phyloP scores from a whole-genome alignment of 1,140 invertebrate species.

The Drosophila tropicalis region DNA sequence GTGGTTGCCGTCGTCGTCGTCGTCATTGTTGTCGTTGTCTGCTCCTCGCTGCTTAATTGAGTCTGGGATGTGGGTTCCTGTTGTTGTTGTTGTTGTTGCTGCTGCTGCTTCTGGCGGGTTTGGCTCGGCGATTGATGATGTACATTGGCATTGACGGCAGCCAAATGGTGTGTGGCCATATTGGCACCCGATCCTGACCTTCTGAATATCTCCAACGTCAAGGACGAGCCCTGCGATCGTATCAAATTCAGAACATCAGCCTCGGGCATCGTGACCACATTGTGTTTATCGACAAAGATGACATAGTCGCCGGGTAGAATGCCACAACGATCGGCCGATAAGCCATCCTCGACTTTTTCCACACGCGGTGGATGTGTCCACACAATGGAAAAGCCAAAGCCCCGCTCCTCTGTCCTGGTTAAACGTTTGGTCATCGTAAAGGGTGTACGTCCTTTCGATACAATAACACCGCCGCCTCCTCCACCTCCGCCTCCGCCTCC shows the following conservation, averaged over 20 bases:
- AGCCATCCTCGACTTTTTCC: constrained; percentile 91
- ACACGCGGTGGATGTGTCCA: constrained; percentile 95
- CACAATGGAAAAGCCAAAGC: constrained; percentile 95
- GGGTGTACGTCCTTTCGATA: constrained; percentile 88
- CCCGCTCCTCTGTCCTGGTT: constrained; percentile 85
- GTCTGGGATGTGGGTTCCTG: constrained; percentile 20
- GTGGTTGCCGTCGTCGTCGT: constrained; percentile 9
- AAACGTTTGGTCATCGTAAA: constrained; percentile 91
- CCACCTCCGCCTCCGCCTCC: constrained; percentile 19
- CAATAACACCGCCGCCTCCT: constrained; percentile 13
- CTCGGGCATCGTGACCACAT: constrained; percentile 90
- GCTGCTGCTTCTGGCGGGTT: constrained; percentile 36
- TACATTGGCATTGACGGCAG: constrained; percentile 12
- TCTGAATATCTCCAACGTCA: constrained; percentile 91
- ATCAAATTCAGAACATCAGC: constrained; percentile 92
- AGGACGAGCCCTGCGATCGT: constrained; percentile 84
- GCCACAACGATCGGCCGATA: constrained; percentile 91
- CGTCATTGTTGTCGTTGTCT: constrained; percentile 45
- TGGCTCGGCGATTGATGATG: constrained; percentile 3
- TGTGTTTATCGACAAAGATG: constrained; percentile 93
- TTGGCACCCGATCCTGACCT: constrained; percentile 81
- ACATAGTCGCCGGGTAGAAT: constrained; percentile 92
- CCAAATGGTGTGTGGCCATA: constrained; percentile 15
- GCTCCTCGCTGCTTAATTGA: constrained; percentile 34
- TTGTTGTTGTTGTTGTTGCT: constrained; percentile 15